Evolutionary conservation across 2,797 vertebrate species (phyloP), one percentile per base, ranked within the genome.

Genomic region (Jordanella pulchra): DNA sequence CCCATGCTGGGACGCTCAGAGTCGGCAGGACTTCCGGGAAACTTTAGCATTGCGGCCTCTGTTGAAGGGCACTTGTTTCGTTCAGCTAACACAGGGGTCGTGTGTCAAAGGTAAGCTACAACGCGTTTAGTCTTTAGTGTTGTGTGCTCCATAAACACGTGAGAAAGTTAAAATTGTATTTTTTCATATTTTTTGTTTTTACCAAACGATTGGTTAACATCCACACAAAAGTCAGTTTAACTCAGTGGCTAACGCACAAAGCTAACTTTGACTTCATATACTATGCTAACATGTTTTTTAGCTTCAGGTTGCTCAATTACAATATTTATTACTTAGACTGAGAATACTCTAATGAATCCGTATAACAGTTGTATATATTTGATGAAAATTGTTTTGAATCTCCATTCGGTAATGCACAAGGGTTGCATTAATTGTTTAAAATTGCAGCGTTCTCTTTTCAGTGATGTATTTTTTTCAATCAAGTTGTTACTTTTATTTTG

Each of bases 41-140:
- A 1, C 1, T 50, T 73, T 70, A 83, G 82, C 79, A 48, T 78
- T 53, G 81, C 91, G 91, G 90, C 83, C 77, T 91, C 85, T 81
- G 65, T 79, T 94, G 92, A 94, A 94, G 94, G 93, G 15, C 91
- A 94, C 75, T 23, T 67, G 79, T 76, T 75, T 85, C 45, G 6
- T 69, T 77, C 77, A 53, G 54, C 58, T 53, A 48, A 9, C 39
- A 13, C 69, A 32, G 73, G 48, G 84, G 75, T 91, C 65, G 85
- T 63, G 69, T 79, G 56, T 11, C 1, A 23, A 82, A 91, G 90
- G 92, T 93, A 90, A 88, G 86, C 21, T 0, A 2, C 1, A 27
- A 21, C 12, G 28, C 3, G 0, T 25, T 0, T 0, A 60, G 0
- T 61, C 60, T 42, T 63, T 17, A 7, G 53, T 7, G 14, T 39